Evolutionary conservation across 2,797 vertebrate genomes (phyloP), one percentile per base, ranked within the genome.

Genomic region (Pangasius djambal): DNA sequence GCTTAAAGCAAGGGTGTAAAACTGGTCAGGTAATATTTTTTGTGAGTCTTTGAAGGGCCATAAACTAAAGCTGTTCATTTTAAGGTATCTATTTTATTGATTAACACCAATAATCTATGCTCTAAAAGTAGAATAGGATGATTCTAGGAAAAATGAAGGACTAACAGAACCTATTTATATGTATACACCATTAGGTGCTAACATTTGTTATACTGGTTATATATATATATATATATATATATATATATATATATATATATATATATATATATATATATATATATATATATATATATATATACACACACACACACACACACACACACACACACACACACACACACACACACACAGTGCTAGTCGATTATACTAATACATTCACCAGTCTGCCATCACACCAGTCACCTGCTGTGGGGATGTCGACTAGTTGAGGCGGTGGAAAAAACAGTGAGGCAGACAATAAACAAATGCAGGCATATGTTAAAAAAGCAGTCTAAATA

Each of bases 51-150:
- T 52, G 31, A 22, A 22, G 0, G 0, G 4, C 18, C 3, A 22
- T 59, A 81, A 59, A 37, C 78, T 37, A 81, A 81, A 81, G 78
- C 78, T 37, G 52, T 59, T 57, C 31, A 59, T 81, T 34, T 79
- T 34, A 37, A 52, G 50, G 15, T 79, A 12, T 59, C 55, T 22
- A 1, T 59, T 59, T 37, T 22, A 55, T 81, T 81, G 78, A 37
- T 57, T 34, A 37, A 59, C 31, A 5, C n/a, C n/a, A 81, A 57
- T 57, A 34, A 22, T 57, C 31, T 57, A 34, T 20, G 28, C 48
- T 50, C 2, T 28, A 52, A 77, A 77, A 44, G 70, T 3, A 4
- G 15, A 44, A 44, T 40, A 72, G 70, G 8, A 12, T 4, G 10
- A 40, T 22, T 74, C 3, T 22, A 74, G 70, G 34, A 25, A 25